Evolutionary conservation across 2,113 vertebrate genomes (phyloP), one percentile per base, ranked within the genome.

Genomic region (Rhinoderma darwinii): DNA sequence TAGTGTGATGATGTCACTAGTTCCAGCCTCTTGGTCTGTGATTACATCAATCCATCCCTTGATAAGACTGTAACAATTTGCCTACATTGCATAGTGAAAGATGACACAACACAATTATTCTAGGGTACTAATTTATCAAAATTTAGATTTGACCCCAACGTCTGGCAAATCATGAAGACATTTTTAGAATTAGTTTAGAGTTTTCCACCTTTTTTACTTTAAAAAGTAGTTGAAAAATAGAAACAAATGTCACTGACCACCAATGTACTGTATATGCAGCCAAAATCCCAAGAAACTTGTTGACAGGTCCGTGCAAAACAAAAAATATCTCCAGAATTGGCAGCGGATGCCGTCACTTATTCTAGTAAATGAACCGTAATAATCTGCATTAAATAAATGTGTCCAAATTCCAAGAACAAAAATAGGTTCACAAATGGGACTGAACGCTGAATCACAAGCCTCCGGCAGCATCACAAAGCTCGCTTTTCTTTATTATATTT

Each of bases 271-370:
- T 39, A 72, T 4, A 6, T 1, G 2, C 68, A 41, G 68, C 35
- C 68, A 72, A 72, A 72, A 72, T 72, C 68, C 68, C 68, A 39
- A 72, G 68, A 41, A 72, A 72, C 68, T 70, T 70, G 66, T 70
- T 70, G 37, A 70, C 66, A 70, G 66, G 66, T 70, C 35, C 25
- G 35, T 12, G 37, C 35, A 37, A 72, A 39, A 41, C 35, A 72
- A 39, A 70, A 70, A 70, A 37, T 22, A 6, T 72, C 68, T 41
- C 25, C 41, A 30, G 41, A 44, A 44, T 43, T 75, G 73, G 73
- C 73, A 75, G 41, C 22, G 10, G 41, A 27, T 15, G 73, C 41
- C 41, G 25, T 44, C 73, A 44, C 73, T 75, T 75, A 75, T 44
- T 47, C 73, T 75, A 1, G 41, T 15, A 47, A 75, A 75, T 75